These are phyloP conservation scores for Propsilocerus akamusi DNA, from an alignment of 1,140 invertebrate genomes.

Conservation along the genomic window DNA sequence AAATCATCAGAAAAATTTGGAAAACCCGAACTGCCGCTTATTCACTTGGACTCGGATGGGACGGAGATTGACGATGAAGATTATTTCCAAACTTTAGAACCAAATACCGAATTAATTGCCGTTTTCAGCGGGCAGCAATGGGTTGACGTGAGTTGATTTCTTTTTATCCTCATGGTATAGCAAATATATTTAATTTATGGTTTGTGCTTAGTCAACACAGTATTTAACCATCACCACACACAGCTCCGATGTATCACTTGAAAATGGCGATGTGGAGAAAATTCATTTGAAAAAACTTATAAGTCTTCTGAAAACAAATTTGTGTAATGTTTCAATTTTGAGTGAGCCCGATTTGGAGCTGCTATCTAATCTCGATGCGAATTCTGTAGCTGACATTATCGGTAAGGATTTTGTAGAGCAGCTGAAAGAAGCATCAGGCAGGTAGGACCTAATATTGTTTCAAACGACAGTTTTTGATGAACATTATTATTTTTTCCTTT, in stretches of 20 bases:
- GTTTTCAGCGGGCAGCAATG: slow-evolving; percentile 54
- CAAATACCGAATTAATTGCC: slow-evolving; percentile 63
- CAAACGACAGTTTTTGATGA: neutral
- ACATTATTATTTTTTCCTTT: neutral
- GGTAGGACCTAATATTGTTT: slow-evolving; percentile 26
- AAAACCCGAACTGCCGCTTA: slow-evolving; percentile 40
- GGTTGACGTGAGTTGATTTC: slow-evolving; percentile 27
- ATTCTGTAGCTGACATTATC: slow-evolving; percentile 58
- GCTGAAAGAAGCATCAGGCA: slow-evolving; percentile 61
- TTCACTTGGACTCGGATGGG: slow-evolving; percentile 65
- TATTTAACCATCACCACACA: slow-evolving; percentile 27
- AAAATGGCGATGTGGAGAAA: slow-evolving; percentile 35
- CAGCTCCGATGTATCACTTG: slow-evolving; percentile 44
- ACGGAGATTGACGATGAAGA: slow-evolving; percentile 80
- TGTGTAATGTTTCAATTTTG: slow-evolving; percentile 61
- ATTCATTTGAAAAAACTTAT: slow-evolving; percentile 40
- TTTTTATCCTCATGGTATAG: neutral
- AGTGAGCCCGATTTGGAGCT: slow-evolving; percentile 61
- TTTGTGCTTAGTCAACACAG: slow-evolving; percentile 19
- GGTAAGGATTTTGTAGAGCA: slow-evolving; percentile 65
- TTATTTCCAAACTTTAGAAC: slow-evolving; percentile 67
- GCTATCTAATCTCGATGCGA: slow-evolving; percentile 68
- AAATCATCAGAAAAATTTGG: slow-evolving; percentile 49
- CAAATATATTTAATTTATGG: neutral
- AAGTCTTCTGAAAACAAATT: slow-evolving; percentile 51